Evolutionary conservation across 2,888 invertebrate species (phyloP).

Genomic region (Netelia inedita): DNA sequence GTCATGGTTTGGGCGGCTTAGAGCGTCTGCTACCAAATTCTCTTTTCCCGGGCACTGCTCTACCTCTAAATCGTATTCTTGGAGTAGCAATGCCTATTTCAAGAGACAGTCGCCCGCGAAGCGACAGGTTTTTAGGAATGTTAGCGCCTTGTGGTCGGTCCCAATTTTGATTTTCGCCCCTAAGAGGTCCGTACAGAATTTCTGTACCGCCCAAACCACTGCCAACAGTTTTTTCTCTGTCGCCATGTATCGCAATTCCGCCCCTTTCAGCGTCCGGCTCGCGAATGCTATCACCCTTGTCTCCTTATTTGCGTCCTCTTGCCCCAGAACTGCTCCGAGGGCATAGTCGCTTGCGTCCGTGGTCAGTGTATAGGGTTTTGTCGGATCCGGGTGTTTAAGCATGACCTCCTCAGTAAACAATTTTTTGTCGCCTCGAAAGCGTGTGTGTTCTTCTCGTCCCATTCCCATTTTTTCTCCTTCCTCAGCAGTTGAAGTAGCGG

Average conservation of each 20-base stretch:
- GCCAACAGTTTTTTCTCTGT: slow-evolving; percentile 19
- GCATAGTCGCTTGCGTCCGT: background rate
- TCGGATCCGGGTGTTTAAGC: background rate
- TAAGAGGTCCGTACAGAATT: background rate
- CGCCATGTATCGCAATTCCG: slow-evolving; percentile 7
- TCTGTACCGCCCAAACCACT: slow-evolving; percentile 25
- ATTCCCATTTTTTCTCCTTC: slow-evolving; percentile 14
- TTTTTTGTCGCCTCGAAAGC: slow-evolving; percentile 64
- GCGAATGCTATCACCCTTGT: background rate
- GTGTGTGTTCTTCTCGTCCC: slow-evolving; percentile 69
- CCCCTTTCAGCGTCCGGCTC: slow-evolving; percentile 9
- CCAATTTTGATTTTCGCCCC: background rate
- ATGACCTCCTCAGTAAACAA: slow-evolving; percentile 18
- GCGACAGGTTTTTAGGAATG: slow-evolving; percentile 3
- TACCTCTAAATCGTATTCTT: slow-evolving; percentile 22
- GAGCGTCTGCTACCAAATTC: background rate
- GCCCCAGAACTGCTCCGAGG: no score
- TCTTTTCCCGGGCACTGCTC: slow-evolving; percentile 20
- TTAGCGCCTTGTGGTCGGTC: slow-evolving; percentile 12
- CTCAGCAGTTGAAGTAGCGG: slow-evolving; percentile 39
- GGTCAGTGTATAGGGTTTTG: no score
- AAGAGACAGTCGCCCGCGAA: background rate
- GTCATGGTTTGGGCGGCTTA: background rate
- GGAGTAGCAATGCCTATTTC: background rate
- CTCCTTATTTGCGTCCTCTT: background rate